Conservation (phyloP, 2,888 invertebrate species). For the Dryadula phaetusa region DNA sequence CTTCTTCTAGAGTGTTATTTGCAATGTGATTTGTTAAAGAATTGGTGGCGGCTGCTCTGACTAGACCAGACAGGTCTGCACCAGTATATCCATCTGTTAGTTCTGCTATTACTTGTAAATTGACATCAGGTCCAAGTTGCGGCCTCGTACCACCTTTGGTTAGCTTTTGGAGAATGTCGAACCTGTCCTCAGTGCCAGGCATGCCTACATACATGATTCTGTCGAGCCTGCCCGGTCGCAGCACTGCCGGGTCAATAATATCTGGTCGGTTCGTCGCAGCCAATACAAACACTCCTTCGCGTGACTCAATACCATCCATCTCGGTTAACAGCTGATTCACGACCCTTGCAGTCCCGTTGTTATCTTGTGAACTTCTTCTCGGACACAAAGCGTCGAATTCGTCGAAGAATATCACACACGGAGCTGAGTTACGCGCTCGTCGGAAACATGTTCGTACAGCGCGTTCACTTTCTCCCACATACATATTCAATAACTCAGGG, state of each 20-base stretch:
- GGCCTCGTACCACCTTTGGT: slow-evolving; percentile 95
- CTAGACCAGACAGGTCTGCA: slow-evolving; percentile 95
- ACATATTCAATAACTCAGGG: slow-evolving; percentile 99
- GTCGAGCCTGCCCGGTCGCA: slow-evolving; percentile 94
- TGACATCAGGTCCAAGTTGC: slow-evolving; percentile 89
- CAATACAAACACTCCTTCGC: slow-evolving; percentile 96
- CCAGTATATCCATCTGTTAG: slow-evolving; percentile 93
- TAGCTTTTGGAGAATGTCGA: slow-evolving; percentile 94
- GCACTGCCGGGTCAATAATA: slow-evolving; percentile 97
- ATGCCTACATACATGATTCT: slow-evolving; percentile 95
- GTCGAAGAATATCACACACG: slow-evolving; percentile 99
- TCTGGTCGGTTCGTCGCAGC: slow-evolving; percentile 99
- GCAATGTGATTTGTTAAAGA: slow-evolving; percentile 91
- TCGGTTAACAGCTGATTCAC: slow-evolving; percentile 99
- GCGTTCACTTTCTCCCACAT: slow-evolving; percentile 99
- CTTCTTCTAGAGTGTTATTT: slow-evolving; percentile 77
- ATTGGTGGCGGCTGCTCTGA: slow-evolving; percentile 93
- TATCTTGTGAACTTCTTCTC: slow-evolving; percentile 89
- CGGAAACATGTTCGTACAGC: slow-evolving; percentile 98
- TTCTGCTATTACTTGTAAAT: slow-evolving; percentile 88
- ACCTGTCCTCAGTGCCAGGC: slow-evolving; percentile 90
- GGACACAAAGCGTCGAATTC: slow-evolving; percentile 98
- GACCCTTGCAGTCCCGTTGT: slow-evolving; percentile 91
- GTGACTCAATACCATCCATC: slow-evolving; percentile 98
- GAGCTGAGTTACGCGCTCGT: slow-evolving; percentile 96